Conservation (phyloP, 2,888 invertebrate species). For the Noctua comes region DNA sequence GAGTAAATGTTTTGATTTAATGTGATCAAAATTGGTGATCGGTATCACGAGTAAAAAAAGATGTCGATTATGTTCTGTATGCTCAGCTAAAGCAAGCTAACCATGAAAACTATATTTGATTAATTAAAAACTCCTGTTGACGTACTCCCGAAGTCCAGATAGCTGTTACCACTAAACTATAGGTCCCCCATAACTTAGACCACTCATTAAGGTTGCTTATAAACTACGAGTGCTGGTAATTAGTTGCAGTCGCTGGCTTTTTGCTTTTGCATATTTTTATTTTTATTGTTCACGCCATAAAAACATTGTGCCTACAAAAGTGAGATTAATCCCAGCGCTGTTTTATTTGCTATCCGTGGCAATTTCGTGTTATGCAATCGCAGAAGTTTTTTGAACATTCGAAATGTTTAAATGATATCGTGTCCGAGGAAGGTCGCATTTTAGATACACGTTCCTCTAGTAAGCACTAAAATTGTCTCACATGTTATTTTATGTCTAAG, state of each 20-base stretch:
- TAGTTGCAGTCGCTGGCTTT: constrained; percentile 46
- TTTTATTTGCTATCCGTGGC: constrained; percentile 1
- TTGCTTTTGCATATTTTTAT: constrained; percentile 7
- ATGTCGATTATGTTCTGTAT: too few relatives aligned
- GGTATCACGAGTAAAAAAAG: neutral
- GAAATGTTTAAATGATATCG: constrained; percentile 20
- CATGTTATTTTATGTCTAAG: neutral
- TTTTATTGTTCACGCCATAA: constrained; percentile 7
- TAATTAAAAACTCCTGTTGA: neutral
- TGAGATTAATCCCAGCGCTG: constrained; percentile 1
- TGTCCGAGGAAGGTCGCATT: neutral
- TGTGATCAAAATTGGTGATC: neutral
- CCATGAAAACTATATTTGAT: neutral
- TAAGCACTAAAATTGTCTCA: neutral
- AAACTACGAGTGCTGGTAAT: constrained; percentile 48
- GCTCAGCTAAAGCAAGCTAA: neutral
- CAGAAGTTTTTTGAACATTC: neutral
- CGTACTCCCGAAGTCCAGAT: neutral
- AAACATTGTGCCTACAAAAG: constrained; percentile 33
- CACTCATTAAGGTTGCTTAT: constrained; percentile 16
- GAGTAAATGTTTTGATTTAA: neutral
- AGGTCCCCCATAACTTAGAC: constrained; percentile 15
- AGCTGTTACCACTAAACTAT: neutral
- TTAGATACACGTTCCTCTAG: neutral
- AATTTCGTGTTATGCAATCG: constrained; percentile 8